Conservation (phyloP, 2,113 vertebrate genomes). For the Prochilodus magdalenae region DNA sequence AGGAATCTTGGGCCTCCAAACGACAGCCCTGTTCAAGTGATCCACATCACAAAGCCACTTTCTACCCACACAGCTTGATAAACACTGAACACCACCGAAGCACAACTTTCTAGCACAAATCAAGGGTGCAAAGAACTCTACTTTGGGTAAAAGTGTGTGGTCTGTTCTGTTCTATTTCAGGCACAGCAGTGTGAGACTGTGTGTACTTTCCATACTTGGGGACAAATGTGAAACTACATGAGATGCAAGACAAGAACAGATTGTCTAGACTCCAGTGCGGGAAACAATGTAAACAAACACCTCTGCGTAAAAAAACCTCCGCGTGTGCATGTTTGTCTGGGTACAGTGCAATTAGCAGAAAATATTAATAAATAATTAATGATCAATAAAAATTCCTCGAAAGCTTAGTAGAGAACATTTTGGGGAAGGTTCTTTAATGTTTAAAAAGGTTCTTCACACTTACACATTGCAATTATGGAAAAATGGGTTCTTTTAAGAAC, state of each 20-base stretch:
- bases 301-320: too few relatives aligned
- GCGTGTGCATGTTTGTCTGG: not conserved
- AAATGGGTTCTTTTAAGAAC: too few relatives aligned
- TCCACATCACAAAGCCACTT: not conserved
- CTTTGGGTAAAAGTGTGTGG: not conserved
- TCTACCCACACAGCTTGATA: not conserved
- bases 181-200: not conserved
- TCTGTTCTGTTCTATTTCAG: not conserved
- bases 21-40: not conserved
- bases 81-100: not conserved
- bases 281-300: constrained; percentile 18
- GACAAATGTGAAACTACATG: not conserved
- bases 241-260: not conserved
- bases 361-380: too few relatives aligned
- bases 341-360: too few relatives aligned
- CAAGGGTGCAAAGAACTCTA: not conserved
- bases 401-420: too few relatives aligned
- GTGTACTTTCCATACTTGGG: constrained; percentile 6
- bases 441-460: too few relatives aligned
- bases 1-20: not conserved
- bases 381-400: too few relatives aligned
- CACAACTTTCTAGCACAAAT: not conserved
- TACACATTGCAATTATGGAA: too few relatives aligned
- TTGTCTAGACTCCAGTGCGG: not conserved
- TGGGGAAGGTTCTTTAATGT: too few relatives aligned